Conservation (phyloP, 2,797 vertebrate genomes). For the Phataginus tetradactyla region DNA sequence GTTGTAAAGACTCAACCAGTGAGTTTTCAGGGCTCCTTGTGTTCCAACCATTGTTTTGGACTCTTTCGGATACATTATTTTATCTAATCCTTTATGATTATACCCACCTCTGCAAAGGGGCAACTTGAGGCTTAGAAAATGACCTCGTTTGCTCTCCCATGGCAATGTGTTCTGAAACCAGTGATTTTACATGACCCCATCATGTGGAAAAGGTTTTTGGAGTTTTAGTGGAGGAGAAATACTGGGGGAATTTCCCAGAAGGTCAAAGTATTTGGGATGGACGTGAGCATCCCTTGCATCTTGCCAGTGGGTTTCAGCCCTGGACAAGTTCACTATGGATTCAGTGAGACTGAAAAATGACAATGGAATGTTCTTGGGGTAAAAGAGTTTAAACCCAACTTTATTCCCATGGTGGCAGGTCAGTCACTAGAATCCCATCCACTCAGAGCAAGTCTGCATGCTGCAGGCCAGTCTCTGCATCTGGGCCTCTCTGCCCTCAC, state of each 20-base stretch:
- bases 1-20: neutral
- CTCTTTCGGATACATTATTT: neutral
- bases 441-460: too few relatives aligned
- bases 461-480: too few relatives aligned
- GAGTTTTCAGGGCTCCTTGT: neutral
- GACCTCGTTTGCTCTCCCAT: neutral
- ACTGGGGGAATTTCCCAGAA: neutral
- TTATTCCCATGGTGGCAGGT: too few relatives aligned
- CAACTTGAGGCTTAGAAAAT: neutral
- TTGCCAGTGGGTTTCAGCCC: too few relatives aligned
- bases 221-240: constrained; percentile 4
- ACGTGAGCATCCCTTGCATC: neutral
- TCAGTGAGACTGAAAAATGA: too few relatives aligned
- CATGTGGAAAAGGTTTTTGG: neutral
- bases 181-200: neutral
- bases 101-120: neutral
- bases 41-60: neutral
- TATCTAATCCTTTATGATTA: neutral
- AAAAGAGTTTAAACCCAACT: too few relatives aligned
- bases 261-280: neutral
- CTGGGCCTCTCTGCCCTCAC: too few relatives aligned
- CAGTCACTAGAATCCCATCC: too few relatives aligned
- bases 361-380: too few relatives aligned
- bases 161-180: neutral
- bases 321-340: too few relatives aligned